Percentiles rank a stretch among this genome's conserved stretches.
Conservation (phyloP, 2,888 invertebrate species). For the Mimachlamys varia region DNA sequence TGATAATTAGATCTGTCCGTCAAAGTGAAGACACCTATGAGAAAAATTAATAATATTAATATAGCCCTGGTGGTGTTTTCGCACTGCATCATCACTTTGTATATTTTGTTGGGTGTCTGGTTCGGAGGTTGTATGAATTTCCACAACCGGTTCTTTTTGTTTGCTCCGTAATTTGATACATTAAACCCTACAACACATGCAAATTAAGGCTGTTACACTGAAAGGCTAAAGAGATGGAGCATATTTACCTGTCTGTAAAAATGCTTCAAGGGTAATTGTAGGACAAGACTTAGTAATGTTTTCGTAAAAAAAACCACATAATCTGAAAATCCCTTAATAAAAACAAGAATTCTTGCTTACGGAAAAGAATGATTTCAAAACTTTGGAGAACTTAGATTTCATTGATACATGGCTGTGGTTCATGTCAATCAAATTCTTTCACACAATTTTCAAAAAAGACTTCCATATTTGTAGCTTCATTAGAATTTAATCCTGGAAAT, state of each 20-base stretch:
- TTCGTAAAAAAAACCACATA: too few species aligned
- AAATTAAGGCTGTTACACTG: neutral
- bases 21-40: neutral
- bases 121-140: neutral
- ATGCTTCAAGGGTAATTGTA: neutral
- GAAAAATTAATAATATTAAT: neutral
- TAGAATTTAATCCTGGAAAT: too few species aligned
- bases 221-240: neutral
- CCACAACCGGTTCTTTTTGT: neutral
- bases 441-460: too few species aligned
- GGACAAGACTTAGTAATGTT: neutral
- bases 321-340: too few species aligned
- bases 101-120: neutral
- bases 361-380: too few species aligned
- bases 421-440: too few species aligned
- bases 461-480: too few species aligned
- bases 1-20: neutral
- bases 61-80: neutral
- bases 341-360: too few species aligned
- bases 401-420: too few species aligned
- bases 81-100: neutral
- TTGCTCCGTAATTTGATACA: neutral
- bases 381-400: too few species aligned
- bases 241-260: neutral
- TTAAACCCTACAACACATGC: neutral